Conservation (phyloP, 2,797 vertebrate genomes). For the Neopelma chrysocephalum region DNA sequence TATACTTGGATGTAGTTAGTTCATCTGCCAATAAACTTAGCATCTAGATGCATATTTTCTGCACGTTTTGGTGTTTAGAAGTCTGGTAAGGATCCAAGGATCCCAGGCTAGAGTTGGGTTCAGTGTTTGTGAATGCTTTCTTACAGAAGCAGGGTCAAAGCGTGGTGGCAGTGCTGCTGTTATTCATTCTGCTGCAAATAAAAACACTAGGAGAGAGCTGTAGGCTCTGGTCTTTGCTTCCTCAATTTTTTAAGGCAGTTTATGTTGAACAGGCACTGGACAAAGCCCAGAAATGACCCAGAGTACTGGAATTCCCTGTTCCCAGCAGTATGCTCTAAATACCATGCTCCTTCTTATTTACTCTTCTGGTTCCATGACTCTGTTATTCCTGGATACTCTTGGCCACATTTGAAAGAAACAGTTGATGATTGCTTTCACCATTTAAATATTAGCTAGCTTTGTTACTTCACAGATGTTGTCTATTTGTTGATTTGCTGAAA, state of each 20-base stretch:
- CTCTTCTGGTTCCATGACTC: background rate
- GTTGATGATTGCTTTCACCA: background rate
- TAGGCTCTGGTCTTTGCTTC: background rate
- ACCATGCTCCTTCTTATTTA: background rate
- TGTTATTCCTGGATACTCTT: background rate
- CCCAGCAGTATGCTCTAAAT: background rate
- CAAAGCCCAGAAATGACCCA: background rate
- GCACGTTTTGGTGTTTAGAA: background rate
- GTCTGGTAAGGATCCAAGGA: background rate
- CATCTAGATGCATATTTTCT: background rate
- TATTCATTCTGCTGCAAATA: background rate
- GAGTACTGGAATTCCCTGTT: background rate
- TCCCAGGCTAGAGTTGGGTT: background rate
- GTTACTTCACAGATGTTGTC: background rate
- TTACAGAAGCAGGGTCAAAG: background rate
- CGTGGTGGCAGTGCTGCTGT: background rate
- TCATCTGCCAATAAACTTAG: background rate
- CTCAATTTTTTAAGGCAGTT: background rate
- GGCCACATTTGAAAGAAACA: background rate
- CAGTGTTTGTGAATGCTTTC: background rate
- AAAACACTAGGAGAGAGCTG: background rate
- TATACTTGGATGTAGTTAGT: background rate
- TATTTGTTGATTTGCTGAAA: background rate
- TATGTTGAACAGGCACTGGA: background rate
- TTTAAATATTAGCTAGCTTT: conserved; percentile 6